Evolutionary conservation across 1,140 invertebrate genomes (phyloP).

Genomic region (Gerris buenoi): DNA sequence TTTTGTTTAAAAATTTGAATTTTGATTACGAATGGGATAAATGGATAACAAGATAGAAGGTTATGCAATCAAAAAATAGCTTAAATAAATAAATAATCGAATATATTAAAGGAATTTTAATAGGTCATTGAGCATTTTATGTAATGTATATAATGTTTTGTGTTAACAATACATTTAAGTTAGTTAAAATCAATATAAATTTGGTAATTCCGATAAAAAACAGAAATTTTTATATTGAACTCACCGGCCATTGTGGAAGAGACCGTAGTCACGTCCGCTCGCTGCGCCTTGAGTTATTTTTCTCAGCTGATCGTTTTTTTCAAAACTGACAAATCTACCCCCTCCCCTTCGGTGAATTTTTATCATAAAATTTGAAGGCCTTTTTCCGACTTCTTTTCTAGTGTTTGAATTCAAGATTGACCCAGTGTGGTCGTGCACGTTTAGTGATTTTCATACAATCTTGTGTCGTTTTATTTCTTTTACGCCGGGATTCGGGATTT

Average conservation of each 20-base stretch:
- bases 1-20: neutral
- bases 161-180: no score
- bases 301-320: neutral
- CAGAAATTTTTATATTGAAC: neutral
- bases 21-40: neutral
- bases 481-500: no score
- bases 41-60: constrained; percentile 1
- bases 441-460: no score
- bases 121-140: no score
- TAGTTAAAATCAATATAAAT: neutral
- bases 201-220: neutral
- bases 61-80: neutral
- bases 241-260: neutral
- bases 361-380: neutral
- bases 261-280: neutral
- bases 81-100: no score
- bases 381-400: no score
- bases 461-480: no score
- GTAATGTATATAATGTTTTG: no score
- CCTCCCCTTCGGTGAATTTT: neutral
- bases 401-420: no score
- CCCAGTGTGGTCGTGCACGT: no score
- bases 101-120: no score
- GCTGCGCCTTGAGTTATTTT: neutral
- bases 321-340: neutral